Conservation (phyloP, 2,113 vertebrate genomes). For the Heloderma charlesbogerti region DNA sequence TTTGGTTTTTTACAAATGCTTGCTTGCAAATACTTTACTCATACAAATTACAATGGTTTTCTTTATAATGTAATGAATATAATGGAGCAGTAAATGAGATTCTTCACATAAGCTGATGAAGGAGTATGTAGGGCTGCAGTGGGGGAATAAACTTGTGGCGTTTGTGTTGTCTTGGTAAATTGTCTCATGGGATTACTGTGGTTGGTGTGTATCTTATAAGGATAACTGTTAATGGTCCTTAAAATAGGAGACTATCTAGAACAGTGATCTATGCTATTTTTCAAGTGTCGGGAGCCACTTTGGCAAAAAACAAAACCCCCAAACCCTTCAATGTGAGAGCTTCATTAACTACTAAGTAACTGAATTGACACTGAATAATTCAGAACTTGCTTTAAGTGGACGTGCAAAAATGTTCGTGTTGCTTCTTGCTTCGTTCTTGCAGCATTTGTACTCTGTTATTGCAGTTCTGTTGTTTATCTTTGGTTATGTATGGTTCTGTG, state of each 20-base stretch:
- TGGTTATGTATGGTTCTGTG: too few relatives aligned
- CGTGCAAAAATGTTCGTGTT: too few relatives aligned
- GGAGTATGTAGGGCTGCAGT: neutral
- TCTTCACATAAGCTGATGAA: neutral
- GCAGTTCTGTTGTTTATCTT: too few relatives aligned
- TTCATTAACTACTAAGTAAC: too few relatives aligned
- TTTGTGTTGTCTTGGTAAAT: neutral
- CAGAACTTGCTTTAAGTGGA: too few relatives aligned
- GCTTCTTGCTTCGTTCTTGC: too few relatives aligned
- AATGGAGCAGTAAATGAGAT: neutral
- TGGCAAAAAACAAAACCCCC: too few relatives aligned
- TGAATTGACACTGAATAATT: too few relatives aligned
- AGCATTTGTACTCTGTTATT: too few relatives aligned
- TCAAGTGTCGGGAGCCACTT: too few relatives aligned
- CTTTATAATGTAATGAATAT: conserved; percentile 44
- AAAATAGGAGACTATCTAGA: neutral
- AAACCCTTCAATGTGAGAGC: too few relatives aligned
- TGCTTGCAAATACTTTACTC: conserved; percentile 37
- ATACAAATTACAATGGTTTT: conserved; percentile 36
- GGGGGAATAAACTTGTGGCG: neutral
- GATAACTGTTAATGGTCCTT: neutral
- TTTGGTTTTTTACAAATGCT: neutral
- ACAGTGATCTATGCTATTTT: too few relatives aligned
- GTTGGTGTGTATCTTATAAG: neutral
- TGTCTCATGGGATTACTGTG: neutral